Base-by-base conservation (phyloP, 1,140 invertebrate species). In the Sycophaga agraensis region DNA sequence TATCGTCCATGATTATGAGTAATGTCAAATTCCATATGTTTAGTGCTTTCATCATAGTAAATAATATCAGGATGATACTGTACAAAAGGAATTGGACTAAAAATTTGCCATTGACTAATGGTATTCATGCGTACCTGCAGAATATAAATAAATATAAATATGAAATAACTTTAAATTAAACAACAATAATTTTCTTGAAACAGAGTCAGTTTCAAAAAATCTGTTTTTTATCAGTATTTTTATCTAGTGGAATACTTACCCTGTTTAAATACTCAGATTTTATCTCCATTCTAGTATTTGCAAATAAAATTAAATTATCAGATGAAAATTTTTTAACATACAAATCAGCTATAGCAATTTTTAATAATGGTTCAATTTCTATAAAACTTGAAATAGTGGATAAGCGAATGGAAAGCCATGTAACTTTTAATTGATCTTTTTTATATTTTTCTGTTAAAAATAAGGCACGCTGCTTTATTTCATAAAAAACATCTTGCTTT, bases 91-190 rank as follows among this genome's bases (percentile, higher is more conserved):
- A 93, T 87, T 21, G 92, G 88, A 67, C 87, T 87, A 75, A 88
- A 95, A 64, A 93, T 84, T 83, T 94, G 92, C 73, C 86, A 89
- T 55, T 87, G 86, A 48, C 77, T 78, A 55, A 94, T 91, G 4
- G 91, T 94, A 74, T 93, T 93, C 90, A 94, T 93, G 56, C 91
- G 83, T 8, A 92, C 87, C 86, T 91, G 74, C 43, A n/a, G n/a
- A n/a, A n/a, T n/a, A n/a, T n/a, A n/a, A n/a, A 55, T 56, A 40
- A 62, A 5, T 66, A 53, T 53, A 43, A 54, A 54, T 6, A 58
- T 58, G 53, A 43, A 40, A 53, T 49, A 58, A 51, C 46, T 12
- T 62, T 51, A 48, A 63, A 24, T 40, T 26, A 55, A 42, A 56
- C 31, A 51, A 50, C 59, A 28, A 64, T 55, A 42, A 31, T 58